Percentiles rank a stretch among this genome's conserved stretches.
Evolutionary conservation across 1,140 invertebrate genomes (phyloP).

Genomic region (Hestina assimilis): DNA sequence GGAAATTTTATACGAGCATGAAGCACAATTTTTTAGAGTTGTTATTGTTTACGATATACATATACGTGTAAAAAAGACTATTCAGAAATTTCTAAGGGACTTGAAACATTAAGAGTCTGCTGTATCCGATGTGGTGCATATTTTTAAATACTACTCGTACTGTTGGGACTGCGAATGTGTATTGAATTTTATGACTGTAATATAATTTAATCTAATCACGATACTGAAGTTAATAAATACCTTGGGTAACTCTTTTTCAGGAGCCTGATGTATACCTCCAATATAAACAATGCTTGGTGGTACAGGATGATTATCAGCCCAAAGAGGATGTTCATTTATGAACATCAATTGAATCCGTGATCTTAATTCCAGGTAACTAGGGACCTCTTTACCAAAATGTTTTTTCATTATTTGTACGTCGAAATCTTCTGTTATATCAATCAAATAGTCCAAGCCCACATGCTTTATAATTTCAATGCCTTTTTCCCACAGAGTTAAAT

Average conservation of each 20-base stretch:
- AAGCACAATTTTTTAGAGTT: too few species aligned
- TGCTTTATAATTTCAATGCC: slow-evolving; percentile 38
- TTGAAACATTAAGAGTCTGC: too few species aligned
- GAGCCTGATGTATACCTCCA: slow-evolving; percentile 67
- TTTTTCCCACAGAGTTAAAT: slow-evolving; percentile 50
- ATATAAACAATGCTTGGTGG: slow-evolving; percentile 67
- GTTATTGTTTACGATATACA: too few species aligned
- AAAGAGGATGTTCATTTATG: slow-evolving; percentile 66
- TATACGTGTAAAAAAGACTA: too few species aligned
- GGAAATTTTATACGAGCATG: too few species aligned
- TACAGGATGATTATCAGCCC: slow-evolving; percentile 59
- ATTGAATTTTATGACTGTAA: too few species aligned
- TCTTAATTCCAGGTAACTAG: slow-evolving; percentile 60
- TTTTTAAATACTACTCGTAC: too few species aligned
- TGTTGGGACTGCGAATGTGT: too few species aligned
- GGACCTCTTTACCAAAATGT: slow-evolving; percentile 56
- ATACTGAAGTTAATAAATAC: slow-evolving; percentile 17
- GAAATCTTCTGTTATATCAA: slow-evolving; percentile 10
- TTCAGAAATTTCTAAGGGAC: too few species aligned
- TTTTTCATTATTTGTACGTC: slow-evolving; percentile 48
- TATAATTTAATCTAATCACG: too few species aligned
- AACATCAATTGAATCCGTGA: slow-evolving; percentile 75
- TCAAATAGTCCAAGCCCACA: slow-evolving; percentile 5
- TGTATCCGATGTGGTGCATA: too few species aligned
- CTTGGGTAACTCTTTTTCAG: slow-evolving; percentile 43